Conservation (phyloP, 1,140 invertebrate species). For the Lucilia cuprina region DNA sequence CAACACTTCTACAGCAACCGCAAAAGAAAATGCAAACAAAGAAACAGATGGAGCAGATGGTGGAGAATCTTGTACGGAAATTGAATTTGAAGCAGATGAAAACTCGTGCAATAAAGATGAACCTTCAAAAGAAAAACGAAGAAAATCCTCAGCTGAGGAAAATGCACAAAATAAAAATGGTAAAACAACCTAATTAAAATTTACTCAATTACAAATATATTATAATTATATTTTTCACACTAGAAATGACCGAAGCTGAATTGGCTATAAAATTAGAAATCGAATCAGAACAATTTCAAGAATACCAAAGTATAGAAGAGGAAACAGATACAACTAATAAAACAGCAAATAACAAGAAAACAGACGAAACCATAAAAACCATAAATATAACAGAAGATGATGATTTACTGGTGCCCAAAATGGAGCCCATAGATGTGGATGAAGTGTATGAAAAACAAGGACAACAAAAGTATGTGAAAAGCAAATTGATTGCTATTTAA, state of each 20-base stretch:
- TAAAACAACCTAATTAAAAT: constrained; percentile 50
- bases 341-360: not conserved
- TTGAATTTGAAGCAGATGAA: constrained; percentile 3
- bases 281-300: constrained; percentile 29
- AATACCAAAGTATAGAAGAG: constrained; percentile 13
- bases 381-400: constrained; percentile 18
- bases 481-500: not conserved
- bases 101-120: not conserved
- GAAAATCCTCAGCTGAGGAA: not conserved
- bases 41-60: not conserved
- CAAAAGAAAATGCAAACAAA: not conserved
- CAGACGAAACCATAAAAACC: not conserved
- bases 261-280: constrained; percentile 26
- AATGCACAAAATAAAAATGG: not conserved
- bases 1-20: not conserved
- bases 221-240: constrained; percentile 48
- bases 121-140: not conserved
- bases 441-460: constrained; percentile 39
- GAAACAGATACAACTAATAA: constrained; percentile 23
- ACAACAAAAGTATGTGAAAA: not conserved
- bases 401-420: constrained; percentile 50
- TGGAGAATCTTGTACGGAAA: not conserved
- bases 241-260: constrained; percentile 36
- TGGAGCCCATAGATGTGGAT: constrained; percentile 61
- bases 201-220: not conserved